A percentile compares a stretch with the other conserved stretches of the same genome.
Evolutionary conservation across 2,888 invertebrate genomes (phyloP).

Genomic region (Parnassius smintheus): DNA sequence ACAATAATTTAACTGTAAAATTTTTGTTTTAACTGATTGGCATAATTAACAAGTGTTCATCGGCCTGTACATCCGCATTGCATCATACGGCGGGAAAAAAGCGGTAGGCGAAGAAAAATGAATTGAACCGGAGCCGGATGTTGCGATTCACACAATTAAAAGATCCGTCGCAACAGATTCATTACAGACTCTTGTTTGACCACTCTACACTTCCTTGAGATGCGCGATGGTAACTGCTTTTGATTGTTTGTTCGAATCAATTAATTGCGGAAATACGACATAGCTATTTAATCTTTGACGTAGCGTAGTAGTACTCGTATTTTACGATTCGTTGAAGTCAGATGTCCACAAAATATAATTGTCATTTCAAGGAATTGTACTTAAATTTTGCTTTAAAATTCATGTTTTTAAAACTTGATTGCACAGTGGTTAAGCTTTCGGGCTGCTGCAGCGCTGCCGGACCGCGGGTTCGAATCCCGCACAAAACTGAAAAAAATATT

Average conservation of each 20-base stretch:
- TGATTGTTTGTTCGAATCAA: conserved; percentile 31
- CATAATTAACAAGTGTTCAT: conserved; percentile 18
- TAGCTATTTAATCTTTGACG: not conserved
- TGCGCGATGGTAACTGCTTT: conserved; percentile 63
- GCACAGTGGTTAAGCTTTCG: too few species aligned
- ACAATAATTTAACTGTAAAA: conserved; percentile 5
- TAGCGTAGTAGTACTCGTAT: too few species aligned
- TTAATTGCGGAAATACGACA: not conserved
- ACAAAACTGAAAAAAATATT: too few species aligned
- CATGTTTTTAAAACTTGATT: too few species aligned
- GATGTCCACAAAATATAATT: too few species aligned
- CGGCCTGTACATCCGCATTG: conserved; percentile 61
- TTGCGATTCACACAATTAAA: conserved; percentile 68
- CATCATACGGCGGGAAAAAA: conserved; percentile 70
- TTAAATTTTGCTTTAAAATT: too few species aligned
- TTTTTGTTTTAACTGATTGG: conserved; percentile 9
- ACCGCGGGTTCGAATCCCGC: too few species aligned
- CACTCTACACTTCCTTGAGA: conserved; percentile 54
- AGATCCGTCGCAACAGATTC: conserved; percentile 41
- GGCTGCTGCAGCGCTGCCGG: too few species aligned
- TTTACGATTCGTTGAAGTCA: too few species aligned
- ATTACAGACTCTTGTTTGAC: conserved; percentile 45
- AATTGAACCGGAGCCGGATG: conserved; percentile 72
- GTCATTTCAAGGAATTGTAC: too few species aligned
- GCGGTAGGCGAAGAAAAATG: conserved; percentile 62